Evolutionary conservation across 1,140 invertebrate species (phyloP).

Genomic region (Zaprionus vittiger): DNA sequence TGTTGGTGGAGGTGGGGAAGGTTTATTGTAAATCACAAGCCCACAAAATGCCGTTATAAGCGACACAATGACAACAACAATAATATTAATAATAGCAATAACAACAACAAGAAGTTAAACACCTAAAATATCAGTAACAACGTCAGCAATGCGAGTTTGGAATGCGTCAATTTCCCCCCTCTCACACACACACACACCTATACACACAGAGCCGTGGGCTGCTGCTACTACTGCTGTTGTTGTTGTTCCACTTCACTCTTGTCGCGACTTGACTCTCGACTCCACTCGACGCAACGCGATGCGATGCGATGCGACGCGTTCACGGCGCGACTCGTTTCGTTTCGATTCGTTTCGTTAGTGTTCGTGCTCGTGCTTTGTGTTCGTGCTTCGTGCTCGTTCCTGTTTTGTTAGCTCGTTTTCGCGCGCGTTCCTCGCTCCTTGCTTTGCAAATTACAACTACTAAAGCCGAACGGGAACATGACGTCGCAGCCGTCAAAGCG

Average conservation of each 20-base stretch:
- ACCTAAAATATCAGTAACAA: conserved; percentile 19
- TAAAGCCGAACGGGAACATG: conserved; percentile 64
- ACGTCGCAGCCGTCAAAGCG: conserved; percentile 56
- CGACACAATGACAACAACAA: conserved; percentile 38
- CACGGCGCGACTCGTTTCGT: conserved; percentile 18
- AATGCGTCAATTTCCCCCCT: conserved; percentile 71
- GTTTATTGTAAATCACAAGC: conserved; percentile 40
- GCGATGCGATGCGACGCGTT: conserved; percentile 4
- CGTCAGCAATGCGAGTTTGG: conserved; percentile 55
- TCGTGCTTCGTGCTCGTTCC: conserved; percentile 26
- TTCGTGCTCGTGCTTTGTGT: conserved; percentile 21
- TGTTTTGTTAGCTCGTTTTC: conserved; percentile 52
- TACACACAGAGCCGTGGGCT: conserved; percentile 15
- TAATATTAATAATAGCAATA: conserved; percentile 32
- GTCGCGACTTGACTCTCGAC: conserved; percentile 4
- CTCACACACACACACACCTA: conserved; percentile 7
- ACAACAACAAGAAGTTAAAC: conserved; percentile 17
- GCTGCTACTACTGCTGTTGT: conserved; percentile 20
- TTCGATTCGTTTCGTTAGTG: conserved; percentile 33
- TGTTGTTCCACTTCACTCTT: conserved; percentile 41
- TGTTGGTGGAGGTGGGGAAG: conserved; percentile 25
- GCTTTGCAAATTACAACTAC: conserved; percentile 78
- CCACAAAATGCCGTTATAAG: conserved; percentile 72
- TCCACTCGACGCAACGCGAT: neutral
- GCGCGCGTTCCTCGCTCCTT: conserved; percentile 79